Conservation (phyloP, 2,888 invertebrate genomes). For the Sphaerophoria taeniata region DNA sequence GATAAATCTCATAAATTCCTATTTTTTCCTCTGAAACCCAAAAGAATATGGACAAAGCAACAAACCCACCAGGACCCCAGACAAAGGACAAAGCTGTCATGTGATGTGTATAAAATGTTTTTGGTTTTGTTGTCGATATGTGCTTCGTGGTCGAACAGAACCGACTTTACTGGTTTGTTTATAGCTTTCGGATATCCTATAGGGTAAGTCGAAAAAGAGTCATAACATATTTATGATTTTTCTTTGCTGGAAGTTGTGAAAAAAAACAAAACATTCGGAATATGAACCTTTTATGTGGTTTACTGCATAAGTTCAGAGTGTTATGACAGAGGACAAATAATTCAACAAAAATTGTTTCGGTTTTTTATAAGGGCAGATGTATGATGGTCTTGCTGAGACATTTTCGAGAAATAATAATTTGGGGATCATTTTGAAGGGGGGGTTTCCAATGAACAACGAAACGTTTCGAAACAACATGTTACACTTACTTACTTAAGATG, state of each 20-base stretch:
- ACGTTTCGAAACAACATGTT: no score
- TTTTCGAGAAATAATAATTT: no score
- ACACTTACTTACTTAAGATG: no score
- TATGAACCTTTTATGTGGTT: constrained; percentile 38
- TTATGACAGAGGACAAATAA: constrained; percentile 22
- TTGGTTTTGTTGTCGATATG: background rate
- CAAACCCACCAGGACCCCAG: background rate
- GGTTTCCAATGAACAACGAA: no score
- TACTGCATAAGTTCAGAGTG: constrained; percentile 18
- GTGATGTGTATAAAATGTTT: constrained; percentile 14
- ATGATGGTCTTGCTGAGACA: background rate
- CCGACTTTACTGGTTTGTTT: constrained; percentile 29
- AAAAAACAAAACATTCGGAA: constrained; percentile 7
- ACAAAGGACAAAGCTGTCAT: background rate
- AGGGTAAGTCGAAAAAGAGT: constrained; percentile 13
- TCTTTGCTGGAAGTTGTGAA: background rate
- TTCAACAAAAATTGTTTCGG: constrained; percentile 31
- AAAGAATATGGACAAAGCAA: constrained; percentile 1
- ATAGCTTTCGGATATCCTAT: constrained; percentile 34
- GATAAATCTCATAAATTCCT: constrained; percentile 15
- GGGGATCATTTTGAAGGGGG: no score
- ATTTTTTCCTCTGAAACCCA: background rate
- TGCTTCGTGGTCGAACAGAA: constrained; percentile 7
- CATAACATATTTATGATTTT: constrained; percentile 23
- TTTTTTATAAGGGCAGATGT: constrained; percentile 10